A percentile compares a stretch with the other conserved stretches of the same genome.
Conservation (phyloP, 1,140 invertebrate genomes). For the Oedothorax gibbosus region DNA sequence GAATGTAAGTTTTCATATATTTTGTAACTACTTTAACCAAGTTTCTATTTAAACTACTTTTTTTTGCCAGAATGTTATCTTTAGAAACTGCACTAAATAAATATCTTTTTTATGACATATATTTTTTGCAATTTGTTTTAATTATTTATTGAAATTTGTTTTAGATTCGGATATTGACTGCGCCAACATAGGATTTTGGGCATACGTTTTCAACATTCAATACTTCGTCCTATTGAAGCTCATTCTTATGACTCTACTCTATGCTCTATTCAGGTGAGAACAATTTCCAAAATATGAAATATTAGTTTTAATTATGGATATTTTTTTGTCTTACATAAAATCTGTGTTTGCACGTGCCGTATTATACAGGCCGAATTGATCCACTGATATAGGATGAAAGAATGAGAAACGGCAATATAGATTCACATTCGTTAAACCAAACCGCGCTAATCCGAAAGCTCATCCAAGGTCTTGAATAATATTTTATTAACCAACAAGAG, state of each 20-base stretch:
- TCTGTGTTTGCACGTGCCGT: too few relatives aligned
- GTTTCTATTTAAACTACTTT: background rate
- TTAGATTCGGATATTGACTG: constrained; percentile 64
- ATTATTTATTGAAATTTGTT: constrained; percentile 1
- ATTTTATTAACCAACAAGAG: too few relatives aligned
- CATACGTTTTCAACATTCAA: constrained; percentile 69
- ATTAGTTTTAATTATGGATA: too few relatives aligned
- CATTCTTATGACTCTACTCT: constrained; percentile 70
- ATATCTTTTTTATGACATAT: background rate
- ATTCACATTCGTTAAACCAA: too few relatives aligned
- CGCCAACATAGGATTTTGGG: constrained; percentile 67
- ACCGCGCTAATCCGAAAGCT: too few relatives aligned
- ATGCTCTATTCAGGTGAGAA: constrained; percentile 69
- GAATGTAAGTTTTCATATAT: constrained; percentile 35
- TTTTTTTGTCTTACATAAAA: too few relatives aligned
- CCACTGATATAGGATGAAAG: too few relatives aligned
- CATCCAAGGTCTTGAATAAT: too few relatives aligned
- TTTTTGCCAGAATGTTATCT: background rate
- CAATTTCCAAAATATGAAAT: too few relatives aligned
- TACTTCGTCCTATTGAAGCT: constrained; percentile 70
- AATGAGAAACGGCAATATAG: too few relatives aligned
- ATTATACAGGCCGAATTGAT: too few relatives aligned
- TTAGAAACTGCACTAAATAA: background rate
- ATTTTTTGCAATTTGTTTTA: background rate
- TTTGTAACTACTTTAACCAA: background rate